A percentile compares a stretch with the other conserved stretches of the same genome.
Evolutionary conservation across 2,888 invertebrate species (phyloP).

Genomic region (Ochlodes sylvanus): DNA sequence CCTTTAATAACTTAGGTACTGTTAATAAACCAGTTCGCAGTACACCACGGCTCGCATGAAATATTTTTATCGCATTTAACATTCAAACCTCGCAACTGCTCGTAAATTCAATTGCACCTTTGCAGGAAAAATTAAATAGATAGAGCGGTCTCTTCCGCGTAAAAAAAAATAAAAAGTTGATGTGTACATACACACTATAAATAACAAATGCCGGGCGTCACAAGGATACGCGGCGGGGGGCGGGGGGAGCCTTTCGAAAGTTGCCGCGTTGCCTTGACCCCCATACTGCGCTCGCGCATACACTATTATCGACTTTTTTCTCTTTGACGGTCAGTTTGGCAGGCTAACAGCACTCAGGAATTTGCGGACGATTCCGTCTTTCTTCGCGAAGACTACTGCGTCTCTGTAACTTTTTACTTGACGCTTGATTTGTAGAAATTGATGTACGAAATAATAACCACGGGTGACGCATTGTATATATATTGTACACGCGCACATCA

Average conservation of each 20-base stretch:
- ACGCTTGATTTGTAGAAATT: background rate
- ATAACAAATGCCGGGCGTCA: slow-evolving; percentile 47
- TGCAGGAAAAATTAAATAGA: slow-evolving; percentile 36
- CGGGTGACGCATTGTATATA: too few species aligned
- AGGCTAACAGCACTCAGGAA: slow-evolving; percentile 34
- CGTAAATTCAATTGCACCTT: slow-evolving; percentile 37
- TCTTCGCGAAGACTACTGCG: slow-evolving; percentile 6
- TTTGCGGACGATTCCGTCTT: slow-evolving; percentile 23
- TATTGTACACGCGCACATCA: too few species aligned
- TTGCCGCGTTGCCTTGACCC: slow-evolving; percentile 75
- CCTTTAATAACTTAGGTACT: background rate
- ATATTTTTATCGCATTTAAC: slow-evolving; percentile 39
- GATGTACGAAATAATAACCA: too few species aligned
- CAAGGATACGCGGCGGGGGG: slow-evolving; percentile 42
- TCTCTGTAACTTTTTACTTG: slow-evolving; percentile 4
- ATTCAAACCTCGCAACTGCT: slow-evolving; percentile 42
- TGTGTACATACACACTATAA: slow-evolving; percentile 45
- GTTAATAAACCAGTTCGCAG: slow-evolving; percentile 7
- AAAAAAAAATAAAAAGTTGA: slow-evolving; percentile 36
- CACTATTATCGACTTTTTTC: slow-evolving; percentile 50
- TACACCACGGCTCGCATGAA: background rate
- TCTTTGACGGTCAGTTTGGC: slow-evolving; percentile 33
- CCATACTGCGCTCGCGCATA: slow-evolving; percentile 57
- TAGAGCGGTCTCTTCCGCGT: slow-evolving; percentile 50
- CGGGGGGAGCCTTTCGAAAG: slow-evolving; percentile 66